Evolutionary conservation across 2,888 invertebrate genomes (phyloP).

Genomic region (Ceraclea dissimilis): DNA sequence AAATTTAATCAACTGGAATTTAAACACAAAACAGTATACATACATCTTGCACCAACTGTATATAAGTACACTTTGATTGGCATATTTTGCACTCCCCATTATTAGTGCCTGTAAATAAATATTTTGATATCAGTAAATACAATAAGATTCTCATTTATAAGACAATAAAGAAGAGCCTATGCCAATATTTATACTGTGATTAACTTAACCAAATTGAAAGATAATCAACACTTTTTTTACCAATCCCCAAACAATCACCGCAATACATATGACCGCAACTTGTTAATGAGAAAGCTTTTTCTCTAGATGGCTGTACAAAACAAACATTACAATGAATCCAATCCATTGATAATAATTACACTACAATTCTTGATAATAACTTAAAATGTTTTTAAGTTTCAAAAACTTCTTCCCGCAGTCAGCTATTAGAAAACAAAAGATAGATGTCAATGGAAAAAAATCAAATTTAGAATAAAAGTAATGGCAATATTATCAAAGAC

Average conservation of each 20-base stretch:
- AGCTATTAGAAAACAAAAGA: no score
- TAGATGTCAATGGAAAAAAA: no score
- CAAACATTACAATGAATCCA: constrained; percentile 50
- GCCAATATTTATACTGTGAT: no score
- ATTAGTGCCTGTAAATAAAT: constrained; percentile 36
- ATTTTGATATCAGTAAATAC: not conserved
- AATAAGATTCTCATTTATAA: not conserved
- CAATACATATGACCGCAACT: constrained; percentile 51
- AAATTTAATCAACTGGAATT: not conserved
- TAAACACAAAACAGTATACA: constrained; percentile 22
- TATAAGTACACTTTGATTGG: constrained; percentile 40
- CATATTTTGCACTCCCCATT: constrained; percentile 43
- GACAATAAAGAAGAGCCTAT: not conserved
- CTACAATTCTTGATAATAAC: no score
- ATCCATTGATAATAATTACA: constrained; percentile 34
- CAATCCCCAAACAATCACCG: constrained; percentile 41
- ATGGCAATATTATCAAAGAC: no score
- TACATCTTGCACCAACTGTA: constrained; percentile 46
- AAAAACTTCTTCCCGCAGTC: no score
- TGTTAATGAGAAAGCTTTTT: constrained; percentile 42
- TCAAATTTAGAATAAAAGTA: no score
- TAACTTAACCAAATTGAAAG: no score
- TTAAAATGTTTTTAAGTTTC: no score
- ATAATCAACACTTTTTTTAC: no score
- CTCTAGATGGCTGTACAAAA: constrained; percentile 42